Conservation (phyloP, 2,113 vertebrate genomes). For the Odontesthes bonariensis region DNA sequence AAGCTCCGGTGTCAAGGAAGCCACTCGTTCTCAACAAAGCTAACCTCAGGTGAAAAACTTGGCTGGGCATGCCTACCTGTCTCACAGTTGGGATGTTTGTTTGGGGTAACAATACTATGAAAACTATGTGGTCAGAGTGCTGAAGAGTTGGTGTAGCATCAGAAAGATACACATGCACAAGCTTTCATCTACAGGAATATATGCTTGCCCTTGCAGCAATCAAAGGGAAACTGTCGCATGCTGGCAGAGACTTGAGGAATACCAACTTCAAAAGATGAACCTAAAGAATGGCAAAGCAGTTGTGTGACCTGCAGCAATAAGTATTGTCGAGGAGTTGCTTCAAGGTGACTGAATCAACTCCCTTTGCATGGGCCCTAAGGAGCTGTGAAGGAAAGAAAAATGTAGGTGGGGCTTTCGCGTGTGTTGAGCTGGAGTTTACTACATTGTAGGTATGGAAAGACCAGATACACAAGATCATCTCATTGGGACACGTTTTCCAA, state of each 20-base stretch:
- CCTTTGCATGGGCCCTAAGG: constrained; percentile 18
- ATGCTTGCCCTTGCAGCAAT: constrained; percentile 34
- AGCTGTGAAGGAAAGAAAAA: background rate
- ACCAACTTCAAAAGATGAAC: constrained; percentile 42
- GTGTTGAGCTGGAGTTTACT: constrained; percentile 12
- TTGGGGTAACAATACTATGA: constrained; percentile 69
- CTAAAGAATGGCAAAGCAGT: constrained; percentile 30
- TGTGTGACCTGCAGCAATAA: constrained; percentile 40
- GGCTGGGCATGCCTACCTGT: constrained; percentile 64
- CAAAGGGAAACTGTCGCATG: constrained; percentile 38
- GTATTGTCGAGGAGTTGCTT: constrained; percentile 29
- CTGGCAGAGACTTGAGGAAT: constrained; percentile 28
- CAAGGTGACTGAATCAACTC: constrained; percentile 3
- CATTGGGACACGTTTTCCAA: background rate
- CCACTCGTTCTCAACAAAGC: constrained; percentile 53
- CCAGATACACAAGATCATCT: background rate
- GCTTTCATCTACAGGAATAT: constrained; percentile 57
- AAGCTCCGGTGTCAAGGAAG: constrained; percentile 69
- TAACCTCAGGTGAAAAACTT: constrained; percentile 64
- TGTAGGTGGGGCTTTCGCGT: constrained; percentile 4
- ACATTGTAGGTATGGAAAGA: constrained; percentile 14
- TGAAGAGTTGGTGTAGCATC: constrained; percentile 23
- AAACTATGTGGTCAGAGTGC: constrained; percentile 50
- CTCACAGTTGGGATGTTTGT: constrained; percentile 74
- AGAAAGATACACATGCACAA: constrained; percentile 55